Evolutionary conservation across 2,797 vertebrate species (phyloP).

Genomic region (Antrozous pallidus): DNA sequence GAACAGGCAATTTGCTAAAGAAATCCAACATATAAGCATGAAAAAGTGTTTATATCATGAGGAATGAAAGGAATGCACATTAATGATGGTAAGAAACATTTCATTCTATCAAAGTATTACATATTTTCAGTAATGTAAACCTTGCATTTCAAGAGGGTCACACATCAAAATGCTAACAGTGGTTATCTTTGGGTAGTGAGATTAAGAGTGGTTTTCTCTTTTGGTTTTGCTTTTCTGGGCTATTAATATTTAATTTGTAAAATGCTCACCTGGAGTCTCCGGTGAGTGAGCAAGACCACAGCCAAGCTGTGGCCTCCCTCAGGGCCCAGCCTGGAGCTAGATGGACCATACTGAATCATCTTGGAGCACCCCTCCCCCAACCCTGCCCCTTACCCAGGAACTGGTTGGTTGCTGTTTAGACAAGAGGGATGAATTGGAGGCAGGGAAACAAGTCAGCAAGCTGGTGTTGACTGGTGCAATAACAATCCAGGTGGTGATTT

Average conservation of each 20-base stretch:
- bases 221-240: neutral
- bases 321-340: neutral
- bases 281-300: neutral
- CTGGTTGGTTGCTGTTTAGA: neutral
- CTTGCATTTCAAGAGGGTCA: neutral
- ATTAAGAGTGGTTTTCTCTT: neutral
- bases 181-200: neutral
- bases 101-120: neutral
- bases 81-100: neutral
- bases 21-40: neutral
- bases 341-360: neutral
- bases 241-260: neutral
- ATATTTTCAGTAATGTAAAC: neutral
- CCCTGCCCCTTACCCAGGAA: neutral
- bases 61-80: neutral
- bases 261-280: neutral
- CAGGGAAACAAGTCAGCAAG: neutral
- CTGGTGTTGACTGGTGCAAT: neutral
- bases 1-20: neutral
- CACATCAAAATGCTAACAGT: neutral
- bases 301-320: neutral
- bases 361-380: neutral
- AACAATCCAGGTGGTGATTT: neutral
- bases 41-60: neutral
- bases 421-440: neutral